Percentiles rank a stretch among this genome's conserved stretches.
Evolutionary conservation across 1,140 invertebrate genomes (phyloP).

Genomic region (Atta colombica): DNA sequence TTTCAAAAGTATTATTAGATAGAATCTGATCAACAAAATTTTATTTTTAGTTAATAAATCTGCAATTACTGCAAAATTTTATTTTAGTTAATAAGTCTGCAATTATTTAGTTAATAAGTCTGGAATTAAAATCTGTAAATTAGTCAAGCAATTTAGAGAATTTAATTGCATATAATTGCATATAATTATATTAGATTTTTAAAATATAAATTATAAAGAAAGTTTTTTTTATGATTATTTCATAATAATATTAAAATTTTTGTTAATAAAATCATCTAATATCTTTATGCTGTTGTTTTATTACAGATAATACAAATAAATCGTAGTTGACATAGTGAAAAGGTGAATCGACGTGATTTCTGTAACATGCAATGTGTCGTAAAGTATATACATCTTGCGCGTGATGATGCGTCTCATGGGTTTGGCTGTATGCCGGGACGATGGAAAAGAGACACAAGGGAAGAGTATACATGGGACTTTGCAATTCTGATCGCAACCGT

Average conservation of each 20-base stretch:
- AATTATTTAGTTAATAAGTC: too few relatives aligned
- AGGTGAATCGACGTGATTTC: not conserved
- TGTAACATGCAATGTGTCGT: not conserved
- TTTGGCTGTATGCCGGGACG: not conserved
- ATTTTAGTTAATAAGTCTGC: too few relatives aligned
- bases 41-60: not conserved
- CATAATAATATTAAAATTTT: not conserved
- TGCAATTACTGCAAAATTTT: too few relatives aligned
- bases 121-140: too few relatives aligned
- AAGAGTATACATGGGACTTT: slow-evolving; percentile 49
- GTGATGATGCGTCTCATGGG: not conserved
- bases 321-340: not conserved
- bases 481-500: slow-evolving; percentile 69
- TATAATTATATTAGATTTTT: not conserved
- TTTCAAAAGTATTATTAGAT: too few relatives aligned
- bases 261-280: not conserved
- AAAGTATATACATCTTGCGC: not conserved
- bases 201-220: not conserved
- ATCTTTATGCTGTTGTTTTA: not conserved
- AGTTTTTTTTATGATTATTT: not conserved
- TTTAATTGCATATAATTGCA: not conserved
- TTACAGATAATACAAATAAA: not conserved
- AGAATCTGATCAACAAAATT: not conserved
- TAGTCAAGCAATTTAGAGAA: not conserved
- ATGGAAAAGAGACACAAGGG: not conserved